These are phyloP conservation scores for Thripadectes ignobilis DNA, from an alignment of 2,797 vertebrate genomes.

Conservation along the genomic window DNA sequence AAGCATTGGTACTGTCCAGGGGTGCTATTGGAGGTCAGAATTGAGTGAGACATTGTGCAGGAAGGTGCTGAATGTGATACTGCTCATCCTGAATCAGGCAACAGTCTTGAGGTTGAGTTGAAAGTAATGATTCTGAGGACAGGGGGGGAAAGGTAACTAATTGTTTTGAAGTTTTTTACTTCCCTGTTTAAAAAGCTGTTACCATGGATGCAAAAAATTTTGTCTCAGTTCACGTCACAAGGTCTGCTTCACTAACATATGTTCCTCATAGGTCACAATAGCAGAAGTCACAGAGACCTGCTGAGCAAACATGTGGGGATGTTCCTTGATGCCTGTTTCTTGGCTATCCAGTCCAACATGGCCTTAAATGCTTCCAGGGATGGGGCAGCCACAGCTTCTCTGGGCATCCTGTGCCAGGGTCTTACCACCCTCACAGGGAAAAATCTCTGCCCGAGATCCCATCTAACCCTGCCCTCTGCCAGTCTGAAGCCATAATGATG, in stretches of 20 bases:
- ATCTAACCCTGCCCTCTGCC: neutral
- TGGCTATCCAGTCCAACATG: neutral
- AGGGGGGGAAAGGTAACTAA: rapidly evolving
- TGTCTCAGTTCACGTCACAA: neutral
- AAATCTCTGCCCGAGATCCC: too few relatives aligned
- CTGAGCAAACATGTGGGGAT: neutral
- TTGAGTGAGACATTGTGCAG: neutral
- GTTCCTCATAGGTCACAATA: neutral
- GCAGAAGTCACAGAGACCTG: neutral
- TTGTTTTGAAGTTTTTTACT: neutral
- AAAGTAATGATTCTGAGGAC: neutral
- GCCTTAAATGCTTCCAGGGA: neutral
- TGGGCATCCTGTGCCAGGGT: neutral
- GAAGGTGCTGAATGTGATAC: neutral
- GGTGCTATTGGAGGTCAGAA: neutral
- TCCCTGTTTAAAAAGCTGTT: neutral
- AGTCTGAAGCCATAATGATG: neutral
- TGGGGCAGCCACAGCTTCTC: neutral
- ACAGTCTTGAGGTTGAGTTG: neutral
- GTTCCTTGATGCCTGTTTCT: neutral
- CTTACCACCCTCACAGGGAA: neutral
- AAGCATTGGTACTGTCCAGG: neutral
- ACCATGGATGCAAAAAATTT: rapidly evolving
- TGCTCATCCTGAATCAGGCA: neutral
- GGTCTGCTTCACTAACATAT: neutral